These are phyloP conservation scores for Epirrhoe alternata DNA, from an alignment of 2,888 invertebrate species.

Conservation along the genomic window DNA sequence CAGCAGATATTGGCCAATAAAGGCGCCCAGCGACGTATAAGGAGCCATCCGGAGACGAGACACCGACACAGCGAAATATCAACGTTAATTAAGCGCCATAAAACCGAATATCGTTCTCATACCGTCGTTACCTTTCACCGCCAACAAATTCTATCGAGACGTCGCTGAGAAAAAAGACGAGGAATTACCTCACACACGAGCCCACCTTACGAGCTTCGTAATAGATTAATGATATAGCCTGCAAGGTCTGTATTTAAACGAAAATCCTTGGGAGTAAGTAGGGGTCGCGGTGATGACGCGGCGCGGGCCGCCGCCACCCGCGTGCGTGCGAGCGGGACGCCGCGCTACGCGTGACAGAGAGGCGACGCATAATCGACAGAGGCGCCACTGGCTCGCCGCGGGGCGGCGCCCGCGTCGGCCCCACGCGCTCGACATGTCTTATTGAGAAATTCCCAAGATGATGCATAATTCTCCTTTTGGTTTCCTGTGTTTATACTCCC, in stretches of 20 bases:
- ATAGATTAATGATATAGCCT: slow-evolving; percentile 84
- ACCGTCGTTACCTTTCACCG: slow-evolving; percentile 76
- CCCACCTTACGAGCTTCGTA: slow-evolving; percentile 69
- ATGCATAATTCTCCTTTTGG: slow-evolving; percentile 80
- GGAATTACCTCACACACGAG: slow-evolving; percentile 68
- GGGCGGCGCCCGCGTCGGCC: slow-evolving; percentile 79
- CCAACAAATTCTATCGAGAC: slow-evolving; percentile 64
- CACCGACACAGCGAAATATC: slow-evolving; percentile 73
- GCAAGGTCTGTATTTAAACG: slow-evolving; percentile 74
- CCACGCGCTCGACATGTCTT: slow-evolving; percentile 78
- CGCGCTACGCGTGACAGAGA: slow-evolving; percentile 46
- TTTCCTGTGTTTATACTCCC: slow-evolving; percentile 77
- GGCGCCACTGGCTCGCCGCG: slow-evolving; percentile 76
- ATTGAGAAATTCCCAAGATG: slow-evolving; percentile 84
- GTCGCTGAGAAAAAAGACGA: slow-evolving; percentile 61
- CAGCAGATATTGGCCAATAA: slow-evolving; percentile 70
- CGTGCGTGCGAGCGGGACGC: slow-evolving; percentile 58
- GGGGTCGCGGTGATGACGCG: slow-evolving; percentile 58
- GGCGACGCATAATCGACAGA: slow-evolving; percentile 65
- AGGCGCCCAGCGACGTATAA: slow-evolving; percentile 66
- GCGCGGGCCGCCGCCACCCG: slow-evolving; percentile 64
- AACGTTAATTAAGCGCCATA: slow-evolving; percentile 81
- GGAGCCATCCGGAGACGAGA: slow-evolving; percentile 57
- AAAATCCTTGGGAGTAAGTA: slow-evolving; percentile 57
- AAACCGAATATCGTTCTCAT: slow-evolving; percentile 77